Base-by-base conservation (phyloP, 2,888 invertebrate genomes). In the Noctua fimbriata region DNA sequence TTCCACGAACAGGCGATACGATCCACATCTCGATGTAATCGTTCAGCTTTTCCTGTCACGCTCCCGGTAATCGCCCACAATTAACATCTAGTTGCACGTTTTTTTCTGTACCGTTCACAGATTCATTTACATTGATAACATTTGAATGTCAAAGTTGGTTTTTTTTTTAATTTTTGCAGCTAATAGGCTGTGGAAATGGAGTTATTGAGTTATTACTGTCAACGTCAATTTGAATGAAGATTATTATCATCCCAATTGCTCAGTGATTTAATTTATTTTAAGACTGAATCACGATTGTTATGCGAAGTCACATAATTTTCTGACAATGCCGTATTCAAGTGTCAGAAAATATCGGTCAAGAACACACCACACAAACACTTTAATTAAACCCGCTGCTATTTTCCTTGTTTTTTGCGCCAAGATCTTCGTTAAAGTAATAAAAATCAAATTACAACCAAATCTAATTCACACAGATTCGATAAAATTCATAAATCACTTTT, bases 1-100 rank as follows among this genome's bases (percentile, higher is more conserved):
- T 95, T 94, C 95, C 90, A 86, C 92, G 94, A 94, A 95, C 89
- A 87, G 69, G 85, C 90, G 91, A 91, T 90, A 89, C 88, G 92
- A 93, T 93, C 92, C 90, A 89, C 92, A 94, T 94, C 91, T 90
- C 90, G 92, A 92, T 93, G 89, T 91, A 93, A 95, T 95, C 94
- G 89, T 78, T 75, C 87, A 88, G 92, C 91, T 92, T 94, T 95
- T 95, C 95, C 95, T 95, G 95, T 95, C 95, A 93, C 93, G 94
- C 92, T 92, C 90, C 80, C 85, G 73, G 89, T 93, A 93, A 94
- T 93, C 85, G 89, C 82, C 82, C 76, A 86, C 91, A 92, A 93
- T 94, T 93, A 92, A 89, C 91, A 89, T 89, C 79, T 83, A 84
- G 78, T 69, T 80, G 77, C 86, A 81, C 75, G 82, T 85, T 85